A percentile compares a stretch with the other conserved stretches of the same genome.
Conservation (phyloP, 2,113 vertebrate species). For the Dicaeum eximium region DNA sequence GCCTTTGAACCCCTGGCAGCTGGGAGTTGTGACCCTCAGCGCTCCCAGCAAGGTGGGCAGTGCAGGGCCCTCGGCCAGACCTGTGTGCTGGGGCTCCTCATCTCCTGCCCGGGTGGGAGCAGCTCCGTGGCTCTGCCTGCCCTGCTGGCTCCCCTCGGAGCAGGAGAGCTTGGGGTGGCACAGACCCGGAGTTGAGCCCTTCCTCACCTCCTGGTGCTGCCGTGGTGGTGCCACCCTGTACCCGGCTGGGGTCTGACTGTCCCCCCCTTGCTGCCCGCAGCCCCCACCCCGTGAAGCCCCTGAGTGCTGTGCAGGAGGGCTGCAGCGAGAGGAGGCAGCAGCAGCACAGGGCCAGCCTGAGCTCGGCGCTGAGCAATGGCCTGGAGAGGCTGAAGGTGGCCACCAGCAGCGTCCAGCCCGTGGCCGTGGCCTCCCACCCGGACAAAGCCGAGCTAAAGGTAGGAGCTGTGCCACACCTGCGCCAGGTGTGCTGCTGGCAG, state of each 20-base stretch:
- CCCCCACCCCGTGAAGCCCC: conserved; percentile 90
- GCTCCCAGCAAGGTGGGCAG: accelerated
- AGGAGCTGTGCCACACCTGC: not conserved
- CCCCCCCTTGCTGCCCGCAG: conserved; percentile 58
- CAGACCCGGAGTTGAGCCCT: too few relatives aligned
- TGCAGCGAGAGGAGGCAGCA: conserved; percentile 74
- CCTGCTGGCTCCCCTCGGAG: accelerated
- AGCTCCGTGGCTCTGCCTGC: not conserved
- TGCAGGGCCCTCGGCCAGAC: accelerated
- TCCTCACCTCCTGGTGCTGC: too few relatives aligned
- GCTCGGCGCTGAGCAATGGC: conserved; percentile 77
- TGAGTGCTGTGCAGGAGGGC: conserved; percentile 68
- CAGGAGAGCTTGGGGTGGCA: not conserved
- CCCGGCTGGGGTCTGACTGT: not conserved
- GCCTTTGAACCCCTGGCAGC: not conserved
- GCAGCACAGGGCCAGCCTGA: conserved; percentile 69
- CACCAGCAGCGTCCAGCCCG: conserved; percentile 61
- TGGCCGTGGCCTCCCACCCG: conserved; percentile 63
- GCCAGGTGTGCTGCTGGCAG: not conserved
- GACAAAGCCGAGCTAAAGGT: conserved; percentile 80
- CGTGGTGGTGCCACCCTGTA: not conserved
- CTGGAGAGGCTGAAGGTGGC: conserved; percentile 86
- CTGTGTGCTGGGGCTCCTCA: not conserved
- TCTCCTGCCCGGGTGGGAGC: not conserved
- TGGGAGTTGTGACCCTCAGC: not conserved